phyloP scores from a whole-genome alignment of 2,888 invertebrate genomes.

The Leucophenga maculata region DNA sequence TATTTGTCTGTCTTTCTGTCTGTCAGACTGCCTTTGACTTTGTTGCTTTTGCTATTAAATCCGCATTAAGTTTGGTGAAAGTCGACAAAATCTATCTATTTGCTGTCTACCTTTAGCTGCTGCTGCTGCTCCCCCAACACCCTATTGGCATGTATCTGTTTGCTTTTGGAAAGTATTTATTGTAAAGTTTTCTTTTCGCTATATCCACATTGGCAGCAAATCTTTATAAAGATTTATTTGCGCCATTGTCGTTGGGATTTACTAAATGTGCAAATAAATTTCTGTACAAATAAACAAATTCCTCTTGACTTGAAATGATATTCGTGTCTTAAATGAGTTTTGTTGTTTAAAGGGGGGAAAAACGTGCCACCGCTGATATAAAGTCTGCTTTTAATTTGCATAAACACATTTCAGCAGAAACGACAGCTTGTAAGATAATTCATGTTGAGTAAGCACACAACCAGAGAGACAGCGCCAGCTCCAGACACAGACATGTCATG shows the following conservation, averaged over 20 bases:
- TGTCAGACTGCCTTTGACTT: neutral
- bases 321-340: too few relatives aligned
- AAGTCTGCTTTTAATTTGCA: neutral
- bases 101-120: neutral
- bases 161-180: slow-evolving; percentile 3
- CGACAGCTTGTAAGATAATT: too few relatives aligned
- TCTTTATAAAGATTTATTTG: slow-evolving; percentile 1
- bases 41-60: slow-evolving; percentile 22
- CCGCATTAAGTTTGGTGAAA: slow-evolving; percentile 26
- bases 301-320: neutral
- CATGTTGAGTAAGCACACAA: too few relatives aligned
- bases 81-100: slow-evolving; percentile 3
- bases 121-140: neutral
- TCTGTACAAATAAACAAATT: neutral
- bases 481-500: too few relatives aligned
- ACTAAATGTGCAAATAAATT: too few relatives aligned
- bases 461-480: too few relatives aligned
- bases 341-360: neutral
- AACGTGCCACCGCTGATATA: neutral
- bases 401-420: too few relatives aligned
- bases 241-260: neutral
- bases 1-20: slow-evolving; percentile 2
- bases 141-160: neutral
- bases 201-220: neutral
- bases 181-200: neutral